Conservation (phyloP, 2,888 invertebrate genomes). For the Pristionchus fissidentatus region DNA sequence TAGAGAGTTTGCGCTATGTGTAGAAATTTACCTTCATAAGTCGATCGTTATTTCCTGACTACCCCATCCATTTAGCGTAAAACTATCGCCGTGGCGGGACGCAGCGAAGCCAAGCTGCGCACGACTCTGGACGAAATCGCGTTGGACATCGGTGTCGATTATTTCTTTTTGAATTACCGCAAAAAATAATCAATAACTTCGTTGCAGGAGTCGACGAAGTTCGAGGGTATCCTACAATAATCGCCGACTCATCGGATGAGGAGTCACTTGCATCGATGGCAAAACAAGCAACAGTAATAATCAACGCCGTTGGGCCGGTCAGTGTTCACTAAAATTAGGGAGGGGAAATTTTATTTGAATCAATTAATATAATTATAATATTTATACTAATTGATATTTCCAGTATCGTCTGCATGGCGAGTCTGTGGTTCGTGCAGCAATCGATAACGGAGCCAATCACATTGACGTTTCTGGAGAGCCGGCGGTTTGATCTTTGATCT, state of each 20-base stretch:
- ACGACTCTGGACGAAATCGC: slow-evolving; percentile 78
- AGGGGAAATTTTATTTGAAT: no score
- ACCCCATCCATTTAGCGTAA: slow-evolving; percentile 75
- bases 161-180: no score
- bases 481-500: slow-evolving; percentile 75
- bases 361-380: no score
- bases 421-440: slow-evolving; percentile 89
- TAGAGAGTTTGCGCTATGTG: no score
- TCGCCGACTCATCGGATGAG: slow-evolving; percentile 86
- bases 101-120: slow-evolving; percentile 81
- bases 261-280: slow-evolving; percentile 87
- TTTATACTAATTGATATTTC: no score
- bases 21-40: not conserved
- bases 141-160: slow-evolving; percentile 78
- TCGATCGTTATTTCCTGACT: not conserved
- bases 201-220: slow-evolving; percentile 65
- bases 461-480: slow-evolving; percentile 95
- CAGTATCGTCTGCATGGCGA: slow-evolving; percentile 86
- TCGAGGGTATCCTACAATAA: slow-evolving; percentile 81
- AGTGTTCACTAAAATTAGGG: slow-evolving; percentile 68
- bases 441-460: slow-evolving; percentile 87
- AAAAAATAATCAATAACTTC: no score
- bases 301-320: slow-evolving; percentile 91
- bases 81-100: slow-evolving; percentile 91
- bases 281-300: slow-evolving; percentile 83